A percentile compares a stretch with the other conserved stretches of the same genome.
phyloP scores from a whole-genome alignment of 2,888 invertebrate species.

The Leptopilina drosophilae region DNA sequence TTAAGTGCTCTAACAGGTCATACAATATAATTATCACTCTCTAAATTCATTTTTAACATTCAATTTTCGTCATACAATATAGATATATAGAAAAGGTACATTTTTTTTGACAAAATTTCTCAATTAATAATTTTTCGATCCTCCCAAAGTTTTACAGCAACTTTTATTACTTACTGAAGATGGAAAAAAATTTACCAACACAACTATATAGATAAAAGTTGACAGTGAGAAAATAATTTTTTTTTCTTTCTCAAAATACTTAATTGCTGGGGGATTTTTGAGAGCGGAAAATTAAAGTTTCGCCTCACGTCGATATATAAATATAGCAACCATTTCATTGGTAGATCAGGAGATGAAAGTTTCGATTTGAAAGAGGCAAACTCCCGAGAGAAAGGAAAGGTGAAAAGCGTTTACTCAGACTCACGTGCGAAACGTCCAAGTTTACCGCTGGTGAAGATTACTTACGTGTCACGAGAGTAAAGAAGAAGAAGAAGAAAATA shows the following conservation, averaged over 20 bases:
- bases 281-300: not conserved
- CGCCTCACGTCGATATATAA: not conserved
- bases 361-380: slow-evolving; percentile 36
- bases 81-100: too few species aligned
- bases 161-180: too few species aligned
- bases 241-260: too few species aligned
- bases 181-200: too few species aligned
- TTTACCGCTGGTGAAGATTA: slow-evolving; percentile 41
- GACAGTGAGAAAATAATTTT: too few species aligned
- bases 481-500: not conserved
- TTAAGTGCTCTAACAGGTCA: not conserved
- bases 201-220: too few species aligned
- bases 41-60: too few species aligned
- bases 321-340: slow-evolving; percentile 8
- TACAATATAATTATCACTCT: slow-evolving; percentile 18
- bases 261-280: too few species aligned
- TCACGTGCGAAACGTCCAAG: slow-evolving; percentile 39
- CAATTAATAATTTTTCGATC: too few species aligned
- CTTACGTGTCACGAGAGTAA: slow-evolving; percentile 40
- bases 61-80: too few species aligned
- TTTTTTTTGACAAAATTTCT: too few species aligned
- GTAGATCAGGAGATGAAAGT: slow-evolving; percentile 37
- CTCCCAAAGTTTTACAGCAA: too few species aligned
- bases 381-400: slow-evolving; percentile 37
- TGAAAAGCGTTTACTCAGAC: slow-evolving; percentile 38